phyloP scores from a whole-genome alignment of 92 coral and sea anemone genomes.

The Phymanthus crucifer region DNA sequence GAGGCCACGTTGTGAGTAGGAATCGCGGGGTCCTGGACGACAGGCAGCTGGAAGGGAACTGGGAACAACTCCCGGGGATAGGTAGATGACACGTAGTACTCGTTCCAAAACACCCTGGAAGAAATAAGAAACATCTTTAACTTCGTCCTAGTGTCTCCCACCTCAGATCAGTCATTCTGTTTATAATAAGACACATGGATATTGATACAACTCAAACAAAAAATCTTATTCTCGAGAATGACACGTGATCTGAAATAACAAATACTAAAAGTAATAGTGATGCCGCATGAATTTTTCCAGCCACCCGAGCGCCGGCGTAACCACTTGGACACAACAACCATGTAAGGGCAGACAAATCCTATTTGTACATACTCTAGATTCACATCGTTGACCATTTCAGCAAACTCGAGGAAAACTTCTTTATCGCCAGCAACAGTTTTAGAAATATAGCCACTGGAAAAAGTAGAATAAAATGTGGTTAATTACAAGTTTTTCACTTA shows the following conservation, averaged over 20 bases:
- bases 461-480: background rate
- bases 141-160: too few species aligned
- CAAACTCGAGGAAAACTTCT: slow-evolving; percentile 83
- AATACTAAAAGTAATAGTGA: too few species aligned
- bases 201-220: too few species aligned
- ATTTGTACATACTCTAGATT: slow-evolving; percentile 75
- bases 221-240: too few species aligned
- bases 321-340: too few species aligned
- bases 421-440: slow-evolving; percentile 79
- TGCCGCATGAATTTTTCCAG: too few species aligned
- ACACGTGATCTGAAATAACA: too few species aligned
- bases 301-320: too few species aligned
- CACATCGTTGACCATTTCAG: slow-evolving; percentile 88
- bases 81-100: slow-evolving; percentile 83
- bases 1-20: slow-evolving; percentile 98
- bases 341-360: too few species aligned
- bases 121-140: too few species aligned
- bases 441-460: slow-evolving; percentile 48
- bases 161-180: too few species aligned
- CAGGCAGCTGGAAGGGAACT: slow-evolving; percentile 69
- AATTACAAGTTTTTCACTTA: background rate
- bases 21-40: slow-evolving; percentile 97
- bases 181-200: too few species aligned
- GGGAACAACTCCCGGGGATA: slow-evolving; percentile 78
- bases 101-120: slow-evolving; percentile 89